Base-by-base conservation (phyloP, 2,888 invertebrate genomes). In the Nomada ruficornis region DNA sequence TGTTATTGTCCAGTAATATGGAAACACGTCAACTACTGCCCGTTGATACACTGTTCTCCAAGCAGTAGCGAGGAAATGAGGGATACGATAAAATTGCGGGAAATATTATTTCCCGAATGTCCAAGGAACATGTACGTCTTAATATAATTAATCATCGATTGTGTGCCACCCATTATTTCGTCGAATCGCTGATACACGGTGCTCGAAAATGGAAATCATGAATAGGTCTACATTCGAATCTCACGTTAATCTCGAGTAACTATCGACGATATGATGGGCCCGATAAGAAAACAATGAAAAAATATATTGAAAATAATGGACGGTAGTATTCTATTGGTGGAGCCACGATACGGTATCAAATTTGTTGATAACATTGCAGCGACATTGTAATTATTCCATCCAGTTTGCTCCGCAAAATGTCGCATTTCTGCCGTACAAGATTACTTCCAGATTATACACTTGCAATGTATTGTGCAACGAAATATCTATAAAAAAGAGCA, bases 341-440 rank as follows among this genome's bases (percentile, higher is more conserved):
- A 57, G 50, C 15, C 3, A 5, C 20, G 78, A 78, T 65, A 60
- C 5, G 10, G 0, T 36, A 47, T 36, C 65, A 15, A 60, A 18
- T 36, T 78, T 15, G 11, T 70, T 7, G 77, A 65, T 65, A 68
- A 78, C 9, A 60, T 75, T 57, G 36, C 7, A 15, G 11, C 52
- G 23, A 26, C 26, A 26, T 36, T 36, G n/a, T 62, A 54, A 20
- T 44, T 42, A 26, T 64, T 26, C 2, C 36, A 26, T 13, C 29
- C 3, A 20, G 29, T 10, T 26, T n/a, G 0, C n/a, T 54, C 13
- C 1, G 15, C 11, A 18, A 42, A 62, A 62, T 5, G 15, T 15
- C 0, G 20, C 18, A 0, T 13, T 0, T 29, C 20, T 50, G 7
- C 18, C 20, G 0, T 15, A 2, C 3, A 20, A 15, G n/a, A 7